Conservation (phyloP, 2,797 vertebrate species). For the Tauraco hartlaubi region DNA sequence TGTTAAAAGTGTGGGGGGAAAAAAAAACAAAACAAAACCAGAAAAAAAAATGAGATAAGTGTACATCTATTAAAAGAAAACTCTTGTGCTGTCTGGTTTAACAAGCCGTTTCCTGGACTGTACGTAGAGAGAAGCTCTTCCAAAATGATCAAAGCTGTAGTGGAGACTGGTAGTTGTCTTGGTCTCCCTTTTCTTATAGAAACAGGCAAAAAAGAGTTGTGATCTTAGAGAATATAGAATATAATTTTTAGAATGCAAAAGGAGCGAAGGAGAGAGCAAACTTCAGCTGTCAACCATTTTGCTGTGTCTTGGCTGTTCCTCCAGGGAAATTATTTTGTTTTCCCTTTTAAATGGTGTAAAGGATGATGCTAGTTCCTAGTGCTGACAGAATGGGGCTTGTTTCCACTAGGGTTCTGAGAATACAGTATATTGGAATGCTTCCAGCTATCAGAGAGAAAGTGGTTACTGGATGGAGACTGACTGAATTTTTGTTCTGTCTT, state of each 20-base stretch:
- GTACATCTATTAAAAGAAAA: accelerated
- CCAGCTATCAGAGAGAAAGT: background rate
- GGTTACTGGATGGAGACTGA: background rate
- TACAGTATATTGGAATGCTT: background rate
- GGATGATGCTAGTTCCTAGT: background rate
- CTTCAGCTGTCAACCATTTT: background rate
- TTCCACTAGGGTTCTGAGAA: background rate
- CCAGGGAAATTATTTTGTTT: background rate
- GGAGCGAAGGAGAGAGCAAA: background rate
- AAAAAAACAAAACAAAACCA: no score
- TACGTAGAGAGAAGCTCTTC: background rate
- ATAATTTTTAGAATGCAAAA: background rate
- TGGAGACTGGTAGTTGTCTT: background rate
- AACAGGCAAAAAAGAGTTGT: background rate
- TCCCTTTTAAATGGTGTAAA: background rate
- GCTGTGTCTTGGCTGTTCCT: background rate
- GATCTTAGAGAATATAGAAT: background rate
- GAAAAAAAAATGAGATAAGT: background rate
- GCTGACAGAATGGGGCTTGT: background rate
- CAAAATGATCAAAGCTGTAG: background rate
- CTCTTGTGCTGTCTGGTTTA: background rate
- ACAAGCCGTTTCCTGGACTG: background rate
- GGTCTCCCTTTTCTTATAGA: background rate
- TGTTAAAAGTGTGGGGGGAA: background rate
- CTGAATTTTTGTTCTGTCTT: background rate